Evolutionary conservation across 2,888 invertebrate species (phyloP).

Genomic region (Nephrotoma flavescens): DNA sequence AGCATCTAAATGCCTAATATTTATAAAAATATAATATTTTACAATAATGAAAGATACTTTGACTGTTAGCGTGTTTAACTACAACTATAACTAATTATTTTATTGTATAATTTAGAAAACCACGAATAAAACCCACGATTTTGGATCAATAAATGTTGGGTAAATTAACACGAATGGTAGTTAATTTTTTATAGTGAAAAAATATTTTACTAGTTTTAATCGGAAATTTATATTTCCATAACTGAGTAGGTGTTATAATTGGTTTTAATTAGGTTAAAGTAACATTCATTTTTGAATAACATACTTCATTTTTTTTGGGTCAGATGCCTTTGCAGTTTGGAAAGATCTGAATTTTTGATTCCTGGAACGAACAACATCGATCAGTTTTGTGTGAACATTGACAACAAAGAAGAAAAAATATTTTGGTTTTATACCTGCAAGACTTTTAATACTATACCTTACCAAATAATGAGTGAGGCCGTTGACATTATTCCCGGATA

Average conservation of each 20-base stretch:
- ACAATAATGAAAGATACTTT: not conserved
- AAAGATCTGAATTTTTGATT: no score
- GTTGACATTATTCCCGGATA: no score
- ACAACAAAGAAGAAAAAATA: no score
- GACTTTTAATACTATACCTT: no score
- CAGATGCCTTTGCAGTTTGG: no score
- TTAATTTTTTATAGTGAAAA: not conserved
- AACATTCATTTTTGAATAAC: no score
- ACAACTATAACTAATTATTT: not conserved
- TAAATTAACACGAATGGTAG: not conserved
- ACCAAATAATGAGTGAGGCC: no score
- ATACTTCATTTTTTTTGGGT: no score
- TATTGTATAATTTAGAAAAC: not conserved
- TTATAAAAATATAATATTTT: not conserved
- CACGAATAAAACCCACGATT: not conserved
- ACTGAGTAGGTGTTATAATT: not conserved
- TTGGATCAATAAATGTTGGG: not conserved
- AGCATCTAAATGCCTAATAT: not conserved
- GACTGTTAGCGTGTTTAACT: not conserved
- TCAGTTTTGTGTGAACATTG: no score
- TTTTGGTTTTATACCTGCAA: no score
- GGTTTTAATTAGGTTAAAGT: not conserved
- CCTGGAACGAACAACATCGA: no score
- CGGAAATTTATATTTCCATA: not conserved
- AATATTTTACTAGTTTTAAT: not conserved